These are phyloP conservation scores for Aeoliscus strigatus DNA, from an alignment of 2,797 vertebrate species.

Conservation along the genomic window DNA sequence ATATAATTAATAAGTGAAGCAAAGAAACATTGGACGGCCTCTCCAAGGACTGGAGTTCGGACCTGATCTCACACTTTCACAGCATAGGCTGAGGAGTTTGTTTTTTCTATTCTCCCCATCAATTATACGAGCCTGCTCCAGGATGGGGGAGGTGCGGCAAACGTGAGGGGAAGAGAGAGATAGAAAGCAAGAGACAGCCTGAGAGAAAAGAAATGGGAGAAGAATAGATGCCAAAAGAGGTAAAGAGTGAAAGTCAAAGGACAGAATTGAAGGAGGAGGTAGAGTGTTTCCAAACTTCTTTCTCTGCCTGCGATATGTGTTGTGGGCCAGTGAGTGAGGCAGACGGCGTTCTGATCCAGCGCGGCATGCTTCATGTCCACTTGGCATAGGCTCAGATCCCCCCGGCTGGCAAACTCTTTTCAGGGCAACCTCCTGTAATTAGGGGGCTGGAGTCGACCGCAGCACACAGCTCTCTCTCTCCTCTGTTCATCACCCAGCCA, in stretches of 20 bases:
- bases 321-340: slow-evolving; percentile 67
- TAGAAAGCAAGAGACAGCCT: slow-evolving; percentile 13
- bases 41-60: slow-evolving; percentile 52
- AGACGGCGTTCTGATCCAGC: slow-evolving; percentile 75
- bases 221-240: slow-evolving; percentile 13
- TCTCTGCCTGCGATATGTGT: slow-evolving; percentile 61
- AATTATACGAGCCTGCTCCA: slow-evolving; percentile 62
- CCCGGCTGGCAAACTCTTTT: slow-evolving; percentile 78
- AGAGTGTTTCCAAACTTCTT: slow-evolving; percentile 37
- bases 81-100: slow-evolving; percentile 57
- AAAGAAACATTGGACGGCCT: slow-evolving; percentile 48
- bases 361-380: slow-evolving; percentile 78
- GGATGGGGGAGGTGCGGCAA: slow-evolving; percentile 49
- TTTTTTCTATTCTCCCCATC: slow-evolving; percentile 69
- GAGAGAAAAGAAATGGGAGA: slow-evolving; percentile 2
- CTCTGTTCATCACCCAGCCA: slow-evolving; percentile 27
- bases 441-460: slow-evolving; percentile 74
- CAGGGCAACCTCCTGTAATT: slow-evolving; percentile 79
- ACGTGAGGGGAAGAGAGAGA: slow-evolving; percentile 12
- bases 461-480: slow-evolving; percentile 49
- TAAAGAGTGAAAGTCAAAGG: slow-evolving; percentile 33
- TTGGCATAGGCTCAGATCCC: slow-evolving; percentile 76
- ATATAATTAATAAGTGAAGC: slow-evolving; percentile 62
- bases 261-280: slow-evolving; percentile 37
- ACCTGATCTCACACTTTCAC: slow-evolving; percentile 71